Percentiles rank a stretch among this genome's conserved stretches.
These are phyloP conservation scores for Tyrannus savana DNA, from an alignment of 2,113 vertebrate genomes.

Conservation along the genomic window DNA sequence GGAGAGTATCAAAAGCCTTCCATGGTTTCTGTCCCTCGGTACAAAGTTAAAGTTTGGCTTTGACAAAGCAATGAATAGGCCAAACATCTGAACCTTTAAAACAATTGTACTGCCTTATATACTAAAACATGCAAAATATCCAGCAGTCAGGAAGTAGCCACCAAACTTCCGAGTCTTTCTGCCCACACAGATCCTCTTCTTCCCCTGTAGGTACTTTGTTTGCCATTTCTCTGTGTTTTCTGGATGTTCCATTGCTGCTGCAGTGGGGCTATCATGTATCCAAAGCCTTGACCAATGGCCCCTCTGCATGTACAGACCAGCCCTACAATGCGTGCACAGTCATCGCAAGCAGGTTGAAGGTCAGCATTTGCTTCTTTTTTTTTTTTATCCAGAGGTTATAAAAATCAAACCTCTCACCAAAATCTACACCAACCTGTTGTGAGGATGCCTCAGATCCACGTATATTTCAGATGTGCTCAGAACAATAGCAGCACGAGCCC, in stretches of 20 bases:
- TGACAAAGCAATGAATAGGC: neutral
- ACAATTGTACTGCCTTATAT: neutral
- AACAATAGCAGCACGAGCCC: rapidly evolving
- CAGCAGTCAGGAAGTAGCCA: neutral
- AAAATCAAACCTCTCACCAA: neutral
- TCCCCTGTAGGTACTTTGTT: neutral
- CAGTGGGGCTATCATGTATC: too few species aligned
- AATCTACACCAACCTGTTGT: neutral
- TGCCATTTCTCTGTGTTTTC: neutral
- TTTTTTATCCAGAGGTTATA: neutral
- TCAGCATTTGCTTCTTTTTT: neutral
- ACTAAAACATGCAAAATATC: neutral
- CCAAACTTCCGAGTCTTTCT: neutral
- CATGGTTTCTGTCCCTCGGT: neutral
- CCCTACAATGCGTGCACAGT: rapidly evolving
- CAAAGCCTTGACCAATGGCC: neutral
- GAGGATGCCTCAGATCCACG: neutral
- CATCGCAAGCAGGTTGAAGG: neutral
- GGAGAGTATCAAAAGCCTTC: neutral
- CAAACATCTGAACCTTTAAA: neutral
- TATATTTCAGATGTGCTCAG: neutral
- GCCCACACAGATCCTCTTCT: neutral
- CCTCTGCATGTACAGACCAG: neutral
- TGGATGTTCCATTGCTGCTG: neutral
- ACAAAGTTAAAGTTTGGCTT: neutral